These are phyloP conservation scores for Bostrychus sinensis DNA, from an alignment of 2,113 vertebrate species.

Conservation along the genomic window DNA sequence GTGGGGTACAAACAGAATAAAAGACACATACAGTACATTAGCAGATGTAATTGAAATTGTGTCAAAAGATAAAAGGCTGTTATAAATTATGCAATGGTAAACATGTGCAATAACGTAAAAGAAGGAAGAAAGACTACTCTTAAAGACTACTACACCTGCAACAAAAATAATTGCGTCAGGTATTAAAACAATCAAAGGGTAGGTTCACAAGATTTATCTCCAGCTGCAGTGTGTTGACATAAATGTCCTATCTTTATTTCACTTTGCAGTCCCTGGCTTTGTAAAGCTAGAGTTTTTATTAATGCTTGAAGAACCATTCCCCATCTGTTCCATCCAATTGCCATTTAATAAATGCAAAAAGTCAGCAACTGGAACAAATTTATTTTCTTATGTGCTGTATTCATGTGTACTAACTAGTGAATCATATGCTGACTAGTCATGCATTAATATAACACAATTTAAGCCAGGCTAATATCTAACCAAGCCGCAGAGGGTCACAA, in stretches of 20 bases:
- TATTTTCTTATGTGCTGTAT: not conserved
- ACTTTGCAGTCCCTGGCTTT: not conserved
- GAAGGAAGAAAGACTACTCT: constrained; percentile 13
- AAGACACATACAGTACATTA: constrained; percentile 23
- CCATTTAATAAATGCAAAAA: constrained; percentile 21
- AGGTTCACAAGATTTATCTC: constrained; percentile 9
- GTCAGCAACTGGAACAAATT: not conserved
- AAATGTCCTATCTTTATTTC: constrained; percentile 27
- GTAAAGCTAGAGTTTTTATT: constrained; percentile 39
- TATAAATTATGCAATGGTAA: constrained; percentile 1
- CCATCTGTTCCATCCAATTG: constrained; percentile 14
- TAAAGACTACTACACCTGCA: constrained; percentile 9
- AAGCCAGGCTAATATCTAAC: not conserved
- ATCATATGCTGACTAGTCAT: too few relatives aligned
- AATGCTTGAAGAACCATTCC: constrained; percentile 13
- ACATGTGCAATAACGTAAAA: not conserved
- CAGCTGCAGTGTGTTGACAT: constrained; percentile 8
- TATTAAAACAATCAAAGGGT: constrained; percentile 19
- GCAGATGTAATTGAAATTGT: constrained; percentile 1
- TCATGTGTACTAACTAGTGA: not conserved
- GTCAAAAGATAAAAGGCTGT: not conserved
- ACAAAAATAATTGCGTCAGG: not conserved
- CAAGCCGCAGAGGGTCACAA: too few relatives aligned
- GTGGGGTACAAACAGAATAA: constrained; percentile 64
- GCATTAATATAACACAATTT: not conserved